phyloP scores from a whole-genome alignment of 2,797 vertebrate genomes.

The Vultur gryphus region DNA sequence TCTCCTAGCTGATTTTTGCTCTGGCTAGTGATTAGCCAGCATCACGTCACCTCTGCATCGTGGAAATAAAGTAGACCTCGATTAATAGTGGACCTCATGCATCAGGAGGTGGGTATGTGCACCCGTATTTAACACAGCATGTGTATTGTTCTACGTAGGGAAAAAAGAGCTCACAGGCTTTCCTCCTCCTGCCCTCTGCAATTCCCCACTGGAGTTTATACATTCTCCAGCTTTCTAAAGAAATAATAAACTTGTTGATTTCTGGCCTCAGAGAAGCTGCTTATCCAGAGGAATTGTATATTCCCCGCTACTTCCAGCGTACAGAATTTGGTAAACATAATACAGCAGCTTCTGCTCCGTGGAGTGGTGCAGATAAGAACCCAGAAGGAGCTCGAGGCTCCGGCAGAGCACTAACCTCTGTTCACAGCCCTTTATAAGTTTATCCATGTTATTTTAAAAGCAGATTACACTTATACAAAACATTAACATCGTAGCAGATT shows the following conservation, averaged over 20 bases:
- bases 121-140: background rate
- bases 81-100: background rate
- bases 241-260: background rate
- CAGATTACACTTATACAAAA: background rate
- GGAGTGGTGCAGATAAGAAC: background rate
- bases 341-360: background rate
- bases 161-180: background rate
- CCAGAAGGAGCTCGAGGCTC: background rate
- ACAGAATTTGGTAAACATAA: background rate
- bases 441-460: background rate
- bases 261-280: background rate
- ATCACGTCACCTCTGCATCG: background rate
- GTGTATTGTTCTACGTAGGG: rapidly evolving
- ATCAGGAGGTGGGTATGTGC: background rate
- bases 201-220: background rate
- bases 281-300: background rate
- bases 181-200: background rate
- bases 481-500: background rate
- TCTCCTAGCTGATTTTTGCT: background rate
- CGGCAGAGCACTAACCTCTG: background rate
- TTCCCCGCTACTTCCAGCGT: background rate
- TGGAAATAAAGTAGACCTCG: background rate
- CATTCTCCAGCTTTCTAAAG: background rate
- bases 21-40: background rate
- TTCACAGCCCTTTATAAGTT: background rate